A percentile compares a stretch with the other conserved stretches of the same genome.
phyloP scores from a whole-genome alignment of 1,140 invertebrate genomes.

The Macrobrachium nipponense region DNA sequence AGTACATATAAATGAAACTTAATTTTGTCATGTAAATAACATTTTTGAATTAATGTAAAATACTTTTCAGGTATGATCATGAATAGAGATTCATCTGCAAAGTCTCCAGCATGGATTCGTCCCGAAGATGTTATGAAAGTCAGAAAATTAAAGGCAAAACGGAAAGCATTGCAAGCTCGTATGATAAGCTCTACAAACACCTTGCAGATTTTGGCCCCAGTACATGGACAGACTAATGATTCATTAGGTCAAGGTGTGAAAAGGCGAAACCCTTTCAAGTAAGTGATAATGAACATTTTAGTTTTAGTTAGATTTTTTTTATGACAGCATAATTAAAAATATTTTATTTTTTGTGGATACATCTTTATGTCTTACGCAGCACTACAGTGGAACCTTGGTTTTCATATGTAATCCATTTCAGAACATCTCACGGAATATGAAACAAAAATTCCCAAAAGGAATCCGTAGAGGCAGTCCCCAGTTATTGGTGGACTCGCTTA shows the following conservation, averaged over 20 bases:
- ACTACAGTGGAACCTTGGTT: no score
- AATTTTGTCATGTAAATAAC: neutral
- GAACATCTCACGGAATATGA: no score
- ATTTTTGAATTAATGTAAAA: neutral
- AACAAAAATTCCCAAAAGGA: no score
- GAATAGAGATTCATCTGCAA: neutral
- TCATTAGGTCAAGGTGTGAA: neutral
- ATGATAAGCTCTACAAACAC: constrained; percentile 15
- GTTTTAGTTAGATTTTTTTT: no score
- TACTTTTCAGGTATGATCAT: constrained; percentile 20
- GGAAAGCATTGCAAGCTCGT: constrained; percentile 31
- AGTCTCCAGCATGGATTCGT: constrained; percentile 34
- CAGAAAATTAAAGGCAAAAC: constrained; percentile 33
- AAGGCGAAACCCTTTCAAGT: constrained; percentile 35
- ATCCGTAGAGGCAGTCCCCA: no score
- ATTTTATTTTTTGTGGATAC: no score
- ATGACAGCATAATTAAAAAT: no score
- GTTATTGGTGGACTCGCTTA: no score
- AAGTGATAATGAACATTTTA: neutral
- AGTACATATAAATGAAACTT: neutral
- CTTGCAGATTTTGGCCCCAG: constrained; percentile 25
- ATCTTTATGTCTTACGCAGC: no score
- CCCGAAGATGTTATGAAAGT: constrained; percentile 39
- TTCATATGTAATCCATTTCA: no score
- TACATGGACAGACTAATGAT: neutral